A percentile compares a stretch with the other conserved stretches of the same genome.
Evolutionary conservation across 1,140 invertebrate genomes (phyloP).

Genomic region (Cyrtorhinus lividipennis): DNA sequence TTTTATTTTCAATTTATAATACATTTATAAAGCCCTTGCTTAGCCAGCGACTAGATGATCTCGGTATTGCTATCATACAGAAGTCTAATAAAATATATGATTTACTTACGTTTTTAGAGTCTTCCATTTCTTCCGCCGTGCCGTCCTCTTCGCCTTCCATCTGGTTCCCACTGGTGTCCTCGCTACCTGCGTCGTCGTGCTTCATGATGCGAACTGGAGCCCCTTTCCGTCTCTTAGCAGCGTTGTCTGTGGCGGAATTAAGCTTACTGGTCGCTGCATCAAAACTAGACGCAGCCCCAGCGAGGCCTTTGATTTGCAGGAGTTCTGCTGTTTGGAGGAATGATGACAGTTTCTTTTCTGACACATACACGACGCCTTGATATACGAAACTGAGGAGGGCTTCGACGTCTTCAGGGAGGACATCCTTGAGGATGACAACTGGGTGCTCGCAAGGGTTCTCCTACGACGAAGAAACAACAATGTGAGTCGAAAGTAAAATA

Average conservation of each 20-base stretch:
- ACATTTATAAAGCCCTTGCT: no score
- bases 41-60: no score
- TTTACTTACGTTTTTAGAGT: constrained; percentile 21
- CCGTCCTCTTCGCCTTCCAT: constrained; percentile 14
- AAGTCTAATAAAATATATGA: no score
- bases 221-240: constrained; percentile 23
- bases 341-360: constrained; percentile 69
- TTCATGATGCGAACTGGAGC: constrained; percentile 23
- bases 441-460: constrained; percentile 74
- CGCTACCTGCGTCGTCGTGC: constrained; percentile 20
- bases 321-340: constrained; percentile 78
- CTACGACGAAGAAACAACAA: constrained; percentile 32
- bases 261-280: constrained; percentile 17
- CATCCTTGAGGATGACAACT: constrained; percentile 70
- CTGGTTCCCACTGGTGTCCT: constrained; percentile 18
- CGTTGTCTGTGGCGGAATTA: constrained; percentile 4
- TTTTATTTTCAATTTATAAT: no score
- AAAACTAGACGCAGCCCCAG: constrained; percentile 36
- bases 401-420: constrained; percentile 56
- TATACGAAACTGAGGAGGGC: constrained; percentile 73
- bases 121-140: constrained; percentile 12
- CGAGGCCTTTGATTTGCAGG: constrained; percentile 74
- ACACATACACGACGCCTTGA: constrained; percentile 78
- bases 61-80: no score
- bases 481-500: not conserved